A percentile compares a stretch with the other conserved stretches of the same genome.
Conservation (phyloP, 2,797 vertebrate genomes). For the Enteromius radiatus region DNA sequence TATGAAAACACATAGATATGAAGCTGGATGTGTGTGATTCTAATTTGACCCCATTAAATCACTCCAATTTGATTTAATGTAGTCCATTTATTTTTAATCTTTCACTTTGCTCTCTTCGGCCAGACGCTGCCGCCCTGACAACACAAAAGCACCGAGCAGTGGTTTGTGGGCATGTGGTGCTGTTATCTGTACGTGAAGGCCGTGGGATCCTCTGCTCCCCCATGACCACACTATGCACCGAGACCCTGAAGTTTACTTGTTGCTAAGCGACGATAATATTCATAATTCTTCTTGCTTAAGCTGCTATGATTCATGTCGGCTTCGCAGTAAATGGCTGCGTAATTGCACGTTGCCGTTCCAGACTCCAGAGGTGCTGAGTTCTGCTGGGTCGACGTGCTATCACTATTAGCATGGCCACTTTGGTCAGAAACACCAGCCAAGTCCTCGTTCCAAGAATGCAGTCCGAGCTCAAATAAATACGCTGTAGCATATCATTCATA, state of each 20-base stretch:
- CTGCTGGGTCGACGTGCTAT: constrained; percentile 64
- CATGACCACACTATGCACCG: constrained; percentile 73
- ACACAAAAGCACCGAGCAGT: not conserved
- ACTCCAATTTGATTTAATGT: constrained; percentile 13
- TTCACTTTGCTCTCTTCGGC: not conserved
- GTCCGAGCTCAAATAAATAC: constrained; percentile 65
- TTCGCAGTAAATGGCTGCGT: constrained; percentile 65
- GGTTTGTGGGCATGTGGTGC: not conserved
- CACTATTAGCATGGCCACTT: constrained; percentile 59
- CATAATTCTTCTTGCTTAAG: constrained; percentile 68
- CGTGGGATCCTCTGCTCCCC: constrained; percentile 58
- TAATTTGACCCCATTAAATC: not conserved
- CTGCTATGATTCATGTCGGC: constrained; percentile 70
- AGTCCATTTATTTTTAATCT: not conserved
- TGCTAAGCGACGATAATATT: constrained; percentile 69
- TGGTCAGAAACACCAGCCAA: constrained; percentile 45
- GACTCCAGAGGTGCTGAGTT: constrained; percentile 44
- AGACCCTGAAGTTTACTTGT: constrained; percentile 70
- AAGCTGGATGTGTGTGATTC: no score
- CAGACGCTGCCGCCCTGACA: not conserved
- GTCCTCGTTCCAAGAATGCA: constrained; percentile 38
- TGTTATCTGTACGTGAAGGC: constrained; percentile 24
- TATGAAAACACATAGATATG: no score
- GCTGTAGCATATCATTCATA: constrained; percentile 63
- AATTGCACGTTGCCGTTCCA: constrained; percentile 73